Percentiles rank a stretch among this genome's conserved stretches.
Evolutionary conservation across 2,113 vertebrate species (phyloP).

Genomic region (Litocranius walleri): DNA sequence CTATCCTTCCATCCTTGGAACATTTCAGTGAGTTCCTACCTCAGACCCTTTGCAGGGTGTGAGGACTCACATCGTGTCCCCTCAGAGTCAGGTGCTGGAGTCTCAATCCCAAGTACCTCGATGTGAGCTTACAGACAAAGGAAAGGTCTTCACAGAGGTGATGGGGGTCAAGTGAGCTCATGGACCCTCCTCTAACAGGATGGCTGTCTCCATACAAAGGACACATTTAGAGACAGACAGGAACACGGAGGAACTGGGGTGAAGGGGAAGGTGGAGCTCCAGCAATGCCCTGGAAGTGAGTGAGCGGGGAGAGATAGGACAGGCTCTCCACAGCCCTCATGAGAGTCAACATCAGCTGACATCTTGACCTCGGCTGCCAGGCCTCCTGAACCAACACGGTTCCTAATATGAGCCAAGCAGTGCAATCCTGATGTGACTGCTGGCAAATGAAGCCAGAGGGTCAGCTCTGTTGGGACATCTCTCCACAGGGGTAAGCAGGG

Average conservation of each 20-base stretch:
- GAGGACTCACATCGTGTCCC: background rate
- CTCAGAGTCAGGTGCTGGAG: too few species aligned
- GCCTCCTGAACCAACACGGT: background rate
- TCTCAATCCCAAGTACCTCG: background rate
- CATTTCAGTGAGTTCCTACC: background rate
- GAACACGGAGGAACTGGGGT: background rate
- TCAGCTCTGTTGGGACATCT: too few species aligned
- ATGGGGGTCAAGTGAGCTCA: background rate
- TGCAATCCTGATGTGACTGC: too few species aligned
- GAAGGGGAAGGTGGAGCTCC: background rate
- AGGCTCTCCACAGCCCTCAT: background rate
- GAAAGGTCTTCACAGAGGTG: background rate
- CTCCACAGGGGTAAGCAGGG: too few species aligned
- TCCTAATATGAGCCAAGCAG: accelerated
- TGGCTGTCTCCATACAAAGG: background rate
- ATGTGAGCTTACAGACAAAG: background rate
- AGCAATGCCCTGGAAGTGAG: background rate
- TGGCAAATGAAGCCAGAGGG: too few species aligned
- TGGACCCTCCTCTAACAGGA: background rate
- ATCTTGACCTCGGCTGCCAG: background rate
- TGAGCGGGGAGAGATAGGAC: background rate
- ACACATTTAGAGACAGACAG: background rate
- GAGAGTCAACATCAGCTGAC: background rate
- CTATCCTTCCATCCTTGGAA: background rate
- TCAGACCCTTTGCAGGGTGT: background rate